Percentiles rank a stretch among this genome's conserved stretches.
Evolutionary conservation across 2,888 invertebrate species (phyloP).

Genomic region (Drosophila pseudotalamancana): DNA sequence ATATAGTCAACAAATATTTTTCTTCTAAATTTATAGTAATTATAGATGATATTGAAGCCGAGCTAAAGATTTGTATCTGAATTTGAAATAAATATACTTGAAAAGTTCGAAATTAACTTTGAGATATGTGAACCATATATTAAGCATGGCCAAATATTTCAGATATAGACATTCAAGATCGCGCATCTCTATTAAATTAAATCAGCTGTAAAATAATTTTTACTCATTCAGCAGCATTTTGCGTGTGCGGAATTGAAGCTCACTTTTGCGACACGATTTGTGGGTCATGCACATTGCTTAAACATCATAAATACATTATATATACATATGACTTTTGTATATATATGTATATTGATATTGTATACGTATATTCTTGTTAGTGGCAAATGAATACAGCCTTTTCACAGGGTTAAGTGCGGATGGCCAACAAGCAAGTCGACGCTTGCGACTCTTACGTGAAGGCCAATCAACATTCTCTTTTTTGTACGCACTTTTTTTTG

Average conservation of each 20-base stretch:
- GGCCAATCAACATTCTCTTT: conserved; percentile 76
- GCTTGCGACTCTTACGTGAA: conserved; percentile 35
- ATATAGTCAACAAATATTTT: too few species aligned
- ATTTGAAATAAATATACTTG: too few species aligned
- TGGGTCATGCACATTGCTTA: conserved; percentile 65
- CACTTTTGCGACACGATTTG: conserved; percentile 63
- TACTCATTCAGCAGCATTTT: conserved; percentile 22
- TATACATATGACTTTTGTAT: conserved; percentile 10
- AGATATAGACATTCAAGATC: background rate
- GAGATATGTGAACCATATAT: background rate
- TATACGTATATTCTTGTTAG: conserved; percentile 20
- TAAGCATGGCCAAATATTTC: background rate
- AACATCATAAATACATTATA: conserved; percentile 9
- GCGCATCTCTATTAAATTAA: conserved; percentile 18
- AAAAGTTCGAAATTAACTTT: too few species aligned
- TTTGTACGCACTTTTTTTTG: conserved; percentile 56
- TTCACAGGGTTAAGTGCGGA: conserved; percentile 74
- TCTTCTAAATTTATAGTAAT: too few species aligned
- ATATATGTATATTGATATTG: conserved; percentile 5
- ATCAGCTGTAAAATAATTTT: conserved; percentile 24
- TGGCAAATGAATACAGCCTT: conserved; percentile 67
- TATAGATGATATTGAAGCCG: too few species aligned
- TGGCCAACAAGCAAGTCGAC: conserved; percentile 55
- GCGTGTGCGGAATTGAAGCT: conserved; percentile 70
- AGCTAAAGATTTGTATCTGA: too few species aligned